A percentile compares a stretch with the other conserved stretches of the same genome.
These are phyloP conservation scores for Hartigia nigra DNA, from an alignment of 2,888 invertebrate species.

Conservation along the genomic window DNA sequence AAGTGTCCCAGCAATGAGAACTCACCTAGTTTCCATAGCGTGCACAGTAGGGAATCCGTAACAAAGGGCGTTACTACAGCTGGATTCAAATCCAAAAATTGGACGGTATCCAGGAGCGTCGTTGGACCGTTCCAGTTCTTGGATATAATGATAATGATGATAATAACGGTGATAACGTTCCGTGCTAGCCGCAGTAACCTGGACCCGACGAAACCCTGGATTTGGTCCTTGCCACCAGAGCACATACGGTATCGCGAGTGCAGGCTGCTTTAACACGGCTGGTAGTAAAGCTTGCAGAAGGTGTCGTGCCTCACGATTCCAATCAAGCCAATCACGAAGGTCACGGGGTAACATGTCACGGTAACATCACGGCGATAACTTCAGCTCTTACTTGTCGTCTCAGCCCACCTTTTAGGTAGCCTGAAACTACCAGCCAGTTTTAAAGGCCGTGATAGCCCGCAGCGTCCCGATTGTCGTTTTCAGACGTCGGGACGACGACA, in stretches of 20 bases:
- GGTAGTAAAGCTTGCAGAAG: constrained; percentile 40
- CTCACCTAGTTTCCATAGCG: constrained; percentile 22
- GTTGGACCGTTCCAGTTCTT: constrained; percentile 8
- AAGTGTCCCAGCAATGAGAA: not conserved
- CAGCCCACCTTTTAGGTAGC: not conserved
- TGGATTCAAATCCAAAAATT: constrained; percentile 11
- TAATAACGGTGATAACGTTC: constrained; percentile 25
- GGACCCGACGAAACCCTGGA: constrained; percentile 31
- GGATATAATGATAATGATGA: constrained; percentile 8
- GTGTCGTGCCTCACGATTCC: constrained; percentile 30
- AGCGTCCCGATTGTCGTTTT: not conserved
- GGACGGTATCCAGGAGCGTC: not conserved
- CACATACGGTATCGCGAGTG: constrained; percentile 53
- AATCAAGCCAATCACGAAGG: constrained; percentile 51
- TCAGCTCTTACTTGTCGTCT: not conserved
- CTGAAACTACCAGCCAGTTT: constrained; percentile 11
- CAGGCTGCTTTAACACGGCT: constrained; percentile 46
- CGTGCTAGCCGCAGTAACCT: constrained; percentile 23
- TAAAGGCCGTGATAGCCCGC: not conserved
- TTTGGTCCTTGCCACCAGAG: constrained; percentile 47
- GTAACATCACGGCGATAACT: constrained; percentile 44
- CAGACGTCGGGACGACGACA: not conserved
- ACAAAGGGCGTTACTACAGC: not conserved
- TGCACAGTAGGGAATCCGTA: constrained; percentile 13
- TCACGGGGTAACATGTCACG: constrained; percentile 63